These are phyloP conservation scores for Trissoscelio sp. DNA, from an alignment of 2,888 invertebrate genomes.

Conservation along the genomic window DNA sequence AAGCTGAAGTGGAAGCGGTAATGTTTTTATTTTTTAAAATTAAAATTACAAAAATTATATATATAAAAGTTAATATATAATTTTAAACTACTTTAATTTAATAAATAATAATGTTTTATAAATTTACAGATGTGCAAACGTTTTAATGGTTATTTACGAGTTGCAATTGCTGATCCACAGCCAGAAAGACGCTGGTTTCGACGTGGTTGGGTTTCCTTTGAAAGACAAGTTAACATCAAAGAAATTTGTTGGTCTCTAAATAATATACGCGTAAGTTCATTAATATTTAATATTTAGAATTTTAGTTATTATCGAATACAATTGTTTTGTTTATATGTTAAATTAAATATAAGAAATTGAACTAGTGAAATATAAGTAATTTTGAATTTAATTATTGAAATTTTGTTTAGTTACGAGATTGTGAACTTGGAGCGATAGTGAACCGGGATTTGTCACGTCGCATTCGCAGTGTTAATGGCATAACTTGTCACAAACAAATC, in stretches of 20 bases:
- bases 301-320: not conserved
- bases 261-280: constrained; percentile 92
- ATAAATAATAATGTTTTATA: constrained; percentile 8
- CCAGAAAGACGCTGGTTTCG: constrained; percentile 98
- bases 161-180: constrained; percentile 98
- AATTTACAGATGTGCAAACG: constrained; percentile 91
- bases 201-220: constrained; percentile 99
- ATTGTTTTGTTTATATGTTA: not conserved
- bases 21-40: too few relatives aligned
- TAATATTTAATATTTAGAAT: constrained; percentile 8
- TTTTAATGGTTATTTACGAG: constrained; percentile 96
- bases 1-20: constrained; percentile 98
- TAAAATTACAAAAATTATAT: too few relatives aligned
- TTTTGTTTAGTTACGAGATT: constrained; percentile 89
- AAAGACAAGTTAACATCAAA: constrained; percentile 98
- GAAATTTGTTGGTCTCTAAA: constrained; percentile 99
- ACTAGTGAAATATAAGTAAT: too few relatives aligned
- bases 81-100: too few relatives aligned
- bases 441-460: constrained; percentile 98
- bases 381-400: not conserved
- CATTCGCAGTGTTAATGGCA: constrained; percentile 95
- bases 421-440: constrained; percentile 97
- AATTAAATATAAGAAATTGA: not conserved
- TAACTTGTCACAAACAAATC: constrained; percentile 94
- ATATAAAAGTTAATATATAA: too few relatives aligned